Evolutionary conservation across 2,888 invertebrate genomes (phyloP).

Genomic region (Nomada ferruginata): DNA sequence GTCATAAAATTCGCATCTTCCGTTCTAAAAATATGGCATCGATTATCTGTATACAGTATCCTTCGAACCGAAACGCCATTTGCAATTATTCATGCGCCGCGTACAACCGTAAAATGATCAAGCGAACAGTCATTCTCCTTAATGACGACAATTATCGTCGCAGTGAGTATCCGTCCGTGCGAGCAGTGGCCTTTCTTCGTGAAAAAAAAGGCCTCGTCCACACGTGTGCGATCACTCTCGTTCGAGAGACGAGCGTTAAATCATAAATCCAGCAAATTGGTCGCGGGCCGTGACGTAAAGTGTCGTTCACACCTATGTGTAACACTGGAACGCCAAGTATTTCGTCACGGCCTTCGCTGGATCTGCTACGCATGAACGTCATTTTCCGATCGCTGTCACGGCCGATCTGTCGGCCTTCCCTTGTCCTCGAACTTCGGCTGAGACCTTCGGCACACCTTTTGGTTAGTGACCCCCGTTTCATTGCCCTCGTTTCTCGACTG

Average conservation of each 20-base stretch:
- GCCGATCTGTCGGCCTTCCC: slow-evolving; percentile 6
- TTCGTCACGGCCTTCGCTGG: slow-evolving; percentile 70
- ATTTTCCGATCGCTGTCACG: slow-evolving; percentile 17
- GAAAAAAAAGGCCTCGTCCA: background rate
- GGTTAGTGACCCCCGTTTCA: background rate
- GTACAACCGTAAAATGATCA: background rate
- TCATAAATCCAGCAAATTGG: slow-evolving; percentile 80
- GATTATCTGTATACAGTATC: background rate
- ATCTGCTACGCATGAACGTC: slow-evolving; percentile 40
- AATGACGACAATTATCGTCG: slow-evolving; percentile 18
- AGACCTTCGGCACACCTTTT: slow-evolving; percentile 8
- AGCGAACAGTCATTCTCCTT: slow-evolving; percentile 13
- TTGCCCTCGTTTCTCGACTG: background rate
- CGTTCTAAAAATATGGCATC: background rate
- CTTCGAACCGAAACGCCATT: no score
- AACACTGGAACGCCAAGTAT: slow-evolving; percentile 54
- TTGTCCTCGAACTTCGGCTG: background rate
- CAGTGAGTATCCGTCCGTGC: background rate
- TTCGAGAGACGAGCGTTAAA: slow-evolving; percentile 78
- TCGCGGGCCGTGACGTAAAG: slow-evolving; percentile 66
- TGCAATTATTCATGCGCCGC: background rate
- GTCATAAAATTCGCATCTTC: no score
- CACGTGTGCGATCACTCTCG: background rate
- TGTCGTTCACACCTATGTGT: slow-evolving; percentile 71
- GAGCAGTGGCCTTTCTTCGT: background rate